Percentiles rank a stretch among this genome's conserved stretches.
Evolutionary conservation across 2,113 vertebrate genomes (phyloP).

Genomic region (Osmerus mordax): DNA sequence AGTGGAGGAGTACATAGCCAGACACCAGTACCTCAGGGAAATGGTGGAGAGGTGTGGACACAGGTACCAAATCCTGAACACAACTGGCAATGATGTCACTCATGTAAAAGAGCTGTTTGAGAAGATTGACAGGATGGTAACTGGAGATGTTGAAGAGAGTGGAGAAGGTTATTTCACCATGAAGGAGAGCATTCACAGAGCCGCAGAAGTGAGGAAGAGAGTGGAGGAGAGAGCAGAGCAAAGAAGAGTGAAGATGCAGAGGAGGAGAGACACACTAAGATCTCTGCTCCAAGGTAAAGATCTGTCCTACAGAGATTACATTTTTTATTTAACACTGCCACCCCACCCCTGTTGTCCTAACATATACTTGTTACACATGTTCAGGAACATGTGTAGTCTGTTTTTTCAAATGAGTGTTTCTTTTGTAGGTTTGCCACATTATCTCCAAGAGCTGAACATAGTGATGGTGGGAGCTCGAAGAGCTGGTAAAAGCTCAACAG

Average conservation of each 20-base stretch:
- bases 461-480: conserved; percentile 40
- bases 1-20: conserved; percentile 19
- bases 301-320: not conserved
- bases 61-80: conserved; percentile 46
- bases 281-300: conserved; percentile 28
- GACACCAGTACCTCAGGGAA: conserved; percentile 10
- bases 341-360: not conserved
- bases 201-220: conserved; percentile 13
- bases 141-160: conserved; percentile 8
- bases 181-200: not conserved
- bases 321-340: too few species aligned
- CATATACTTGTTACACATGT: not conserved
- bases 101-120: conserved; percentile 34
- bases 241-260: conserved; percentile 6
- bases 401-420: not conserved
- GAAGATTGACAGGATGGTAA: conserved; percentile 33
- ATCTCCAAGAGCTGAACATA: conserved; percentile 10
- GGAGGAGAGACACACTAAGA: conserved; percentile 21
- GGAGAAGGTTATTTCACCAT: conserved; percentile 22
- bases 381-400: not conserved
- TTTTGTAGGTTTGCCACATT: conserved; percentile 11
- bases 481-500: conserved; percentile 45
- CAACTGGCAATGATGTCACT: conserved; percentile 21
- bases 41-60: conserved; percentile 38
- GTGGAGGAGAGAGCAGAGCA: conserved; percentile 17